Conservation (phyloP, 2,888 invertebrate genomes). For the Amblyjoppa proteus region DNA sequence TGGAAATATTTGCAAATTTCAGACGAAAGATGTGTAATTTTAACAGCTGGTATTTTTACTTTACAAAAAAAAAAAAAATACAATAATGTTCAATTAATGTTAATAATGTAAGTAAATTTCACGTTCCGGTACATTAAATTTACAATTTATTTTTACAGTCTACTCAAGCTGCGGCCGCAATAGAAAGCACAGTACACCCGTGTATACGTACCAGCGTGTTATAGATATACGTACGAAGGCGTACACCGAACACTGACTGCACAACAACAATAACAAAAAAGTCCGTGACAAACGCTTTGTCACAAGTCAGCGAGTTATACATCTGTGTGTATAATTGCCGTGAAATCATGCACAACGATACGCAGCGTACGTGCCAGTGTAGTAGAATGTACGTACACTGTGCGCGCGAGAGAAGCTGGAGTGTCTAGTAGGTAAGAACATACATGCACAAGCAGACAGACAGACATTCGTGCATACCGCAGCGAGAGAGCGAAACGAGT, state of each 20-base stretch:
- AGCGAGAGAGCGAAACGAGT: slow-evolving; percentile 43
- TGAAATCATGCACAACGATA: slow-evolving; percentile 42
- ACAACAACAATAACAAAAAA: slow-evolving; percentile 16
- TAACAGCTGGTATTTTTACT: too few species aligned
- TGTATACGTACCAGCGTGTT: slow-evolving; percentile 56
- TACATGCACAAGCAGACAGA: slow-evolving; percentile 41
- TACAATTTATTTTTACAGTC: background rate
- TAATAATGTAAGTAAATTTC: too few species aligned
- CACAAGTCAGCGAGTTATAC: slow-evolving; percentile 37
- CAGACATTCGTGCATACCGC: slow-evolving; percentile 51
- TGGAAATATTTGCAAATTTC: too few species aligned
- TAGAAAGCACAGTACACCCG: slow-evolving; percentile 27
- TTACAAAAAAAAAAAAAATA: too few species aligned
- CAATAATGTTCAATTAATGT: too few species aligned
- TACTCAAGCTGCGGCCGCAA: background rate
- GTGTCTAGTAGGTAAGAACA: slow-evolving; percentile 42
- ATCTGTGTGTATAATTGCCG: slow-evolving; percentile 31
- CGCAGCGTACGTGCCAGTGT: slow-evolving; percentile 61
- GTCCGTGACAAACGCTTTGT: slow-evolving; percentile 39
- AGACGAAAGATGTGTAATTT: too few species aligned
- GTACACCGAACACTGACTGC: background rate
- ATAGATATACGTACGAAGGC: slow-evolving; percentile 60
- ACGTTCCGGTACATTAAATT: too few species aligned
- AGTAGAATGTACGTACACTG: slow-evolving; percentile 59
- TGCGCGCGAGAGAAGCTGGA: slow-evolving; percentile 34